Evolutionary conservation across 2,113 vertebrate species (phyloP).

Genomic region (Tragelaphus strepsiceros): DNA sequence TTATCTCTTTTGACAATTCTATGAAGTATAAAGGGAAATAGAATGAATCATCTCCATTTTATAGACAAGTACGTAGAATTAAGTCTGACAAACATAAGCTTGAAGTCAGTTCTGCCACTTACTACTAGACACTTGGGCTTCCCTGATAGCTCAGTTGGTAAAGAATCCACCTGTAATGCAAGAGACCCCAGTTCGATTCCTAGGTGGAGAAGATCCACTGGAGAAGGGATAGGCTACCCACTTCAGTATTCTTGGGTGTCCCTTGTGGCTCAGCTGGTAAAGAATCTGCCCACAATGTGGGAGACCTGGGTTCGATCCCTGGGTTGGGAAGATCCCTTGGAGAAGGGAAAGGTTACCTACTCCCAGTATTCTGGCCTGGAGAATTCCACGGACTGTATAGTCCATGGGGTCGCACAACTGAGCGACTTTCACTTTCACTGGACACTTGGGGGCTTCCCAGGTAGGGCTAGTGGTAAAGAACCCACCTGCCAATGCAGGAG

Average conservation of each 20-base stretch:
- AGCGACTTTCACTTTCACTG: background rate
- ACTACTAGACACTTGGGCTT: background rate
- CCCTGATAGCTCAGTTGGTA: background rate
- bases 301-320: background rate
- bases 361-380: background rate
- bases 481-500: background rate
- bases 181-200: background rate
- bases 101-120: background rate
- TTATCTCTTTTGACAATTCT: background rate
- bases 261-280: background rate
- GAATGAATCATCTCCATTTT: background rate
- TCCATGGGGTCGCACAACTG: rapidly evolving
- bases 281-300: background rate
- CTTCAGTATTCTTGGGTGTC: background rate
- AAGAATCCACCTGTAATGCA: background rate
- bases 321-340: background rate
- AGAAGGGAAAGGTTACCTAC: background rate
- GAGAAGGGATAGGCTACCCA: background rate
- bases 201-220: background rate
- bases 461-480: background rate
- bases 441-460: background rate
- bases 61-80: background rate
- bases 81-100: background rate
- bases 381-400: background rate
- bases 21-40: background rate